Conservation (phyloP, 2,888 invertebrate genomes). For the Tenthredo scrophulariae region DNA sequence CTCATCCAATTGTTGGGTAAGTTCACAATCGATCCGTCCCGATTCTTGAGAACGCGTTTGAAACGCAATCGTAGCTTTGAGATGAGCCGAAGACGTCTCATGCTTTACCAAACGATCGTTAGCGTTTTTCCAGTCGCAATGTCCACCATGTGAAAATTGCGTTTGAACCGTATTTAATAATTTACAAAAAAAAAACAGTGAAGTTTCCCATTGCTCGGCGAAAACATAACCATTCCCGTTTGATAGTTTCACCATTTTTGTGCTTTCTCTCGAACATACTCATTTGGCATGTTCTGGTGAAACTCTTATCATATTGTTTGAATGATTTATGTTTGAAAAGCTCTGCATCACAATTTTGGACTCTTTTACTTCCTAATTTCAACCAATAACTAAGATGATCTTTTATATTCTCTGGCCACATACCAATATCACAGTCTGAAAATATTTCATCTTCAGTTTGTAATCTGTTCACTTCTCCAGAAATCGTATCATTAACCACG, state of each 20-base stretch:
- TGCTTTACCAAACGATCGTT: constrained; percentile 45
- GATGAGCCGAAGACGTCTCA: constrained; percentile 51
- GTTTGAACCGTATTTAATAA: constrained; percentile 26
- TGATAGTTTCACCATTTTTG: constrained; percentile 46
- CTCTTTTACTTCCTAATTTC: constrained; percentile 47
- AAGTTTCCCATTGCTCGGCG: constrained; percentile 31
- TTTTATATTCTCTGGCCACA: constrained; percentile 21
- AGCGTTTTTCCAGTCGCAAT: constrained; percentile 56
- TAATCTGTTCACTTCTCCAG: constrained; percentile 29
- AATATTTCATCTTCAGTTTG: constrained; percentile 49
- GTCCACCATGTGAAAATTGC: constrained; percentile 45
- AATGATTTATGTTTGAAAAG: constrained; percentile 51
- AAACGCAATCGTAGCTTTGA: constrained; percentile 48
- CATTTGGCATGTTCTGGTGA: constrained; percentile 20
- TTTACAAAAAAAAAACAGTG: constrained; percentile 55
- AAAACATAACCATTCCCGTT: constrained; percentile 53
- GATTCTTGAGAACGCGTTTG: constrained; percentile 35
- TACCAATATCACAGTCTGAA: constrained; percentile 39
- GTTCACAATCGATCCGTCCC: constrained; percentile 26
- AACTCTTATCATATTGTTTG: constrained; percentile 30
- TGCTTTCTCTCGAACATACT: constrained; percentile 47
- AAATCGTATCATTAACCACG: constrained; percentile 14
- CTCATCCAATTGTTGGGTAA: constrained; percentile 52
- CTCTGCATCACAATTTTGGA: constrained; percentile 51
- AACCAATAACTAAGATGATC: constrained; percentile 45